Percentiles rank a stretch among this genome's conserved stretches.
Conservation (phyloP, 1,140 invertebrate species). For the Vanessa atalanta region DNA sequence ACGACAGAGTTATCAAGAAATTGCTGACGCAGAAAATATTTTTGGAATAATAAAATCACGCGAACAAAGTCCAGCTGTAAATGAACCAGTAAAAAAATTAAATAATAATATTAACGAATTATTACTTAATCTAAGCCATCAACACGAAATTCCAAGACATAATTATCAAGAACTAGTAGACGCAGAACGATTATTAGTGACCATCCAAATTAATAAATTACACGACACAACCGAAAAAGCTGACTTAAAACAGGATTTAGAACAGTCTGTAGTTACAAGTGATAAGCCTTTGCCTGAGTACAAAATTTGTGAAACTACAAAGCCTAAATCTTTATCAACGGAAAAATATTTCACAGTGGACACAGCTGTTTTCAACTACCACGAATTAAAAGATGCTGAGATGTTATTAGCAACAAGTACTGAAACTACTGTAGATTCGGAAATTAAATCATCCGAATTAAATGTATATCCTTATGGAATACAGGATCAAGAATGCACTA, state of each 20-base stretch:
- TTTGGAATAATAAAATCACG: constrained; percentile 21
- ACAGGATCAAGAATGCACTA: no score
- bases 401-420: constrained; percentile 28
- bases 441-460: neutral
- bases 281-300: neutral
- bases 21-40: constrained; percentile 26
- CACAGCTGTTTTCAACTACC: constrained; percentile 39
- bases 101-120: neutral
- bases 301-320: neutral
- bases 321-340: neutral
- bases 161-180: constrained; percentile 53
- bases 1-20: constrained; percentile 26
- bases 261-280: neutral
- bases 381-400: constrained; percentile 52
- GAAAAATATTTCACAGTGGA: neutral
- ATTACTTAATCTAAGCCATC: neutral
- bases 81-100: neutral
- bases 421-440: constrained; percentile 9
- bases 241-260: neutral
- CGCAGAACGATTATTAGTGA: constrained; percentile 48
- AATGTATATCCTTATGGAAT: neutral
- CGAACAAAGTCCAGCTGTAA: constrained; percentile 3
- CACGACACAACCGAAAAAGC: neutral
- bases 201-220: neutral
- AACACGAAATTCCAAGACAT: constrained; percentile 40